Base-by-base conservation (phyloP, 2,888 invertebrate genomes). In the Siphonodentalium dalli region DNA sequence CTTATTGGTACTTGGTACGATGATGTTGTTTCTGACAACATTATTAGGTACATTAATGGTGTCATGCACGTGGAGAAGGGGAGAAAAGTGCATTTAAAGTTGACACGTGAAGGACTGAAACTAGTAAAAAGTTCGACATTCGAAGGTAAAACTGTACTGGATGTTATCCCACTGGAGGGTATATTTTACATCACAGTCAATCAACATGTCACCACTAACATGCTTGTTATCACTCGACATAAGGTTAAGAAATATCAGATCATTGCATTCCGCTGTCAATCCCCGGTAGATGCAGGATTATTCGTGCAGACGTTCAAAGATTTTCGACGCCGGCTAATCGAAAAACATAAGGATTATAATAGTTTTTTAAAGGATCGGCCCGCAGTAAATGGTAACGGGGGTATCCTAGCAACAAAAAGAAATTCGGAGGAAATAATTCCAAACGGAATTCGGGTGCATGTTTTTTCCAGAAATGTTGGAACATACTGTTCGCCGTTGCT, bases 111-210 rank as follows among this genome's bases (percentile, higher is more conserved):
- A 20, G 74, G 74, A 6, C 23, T 74, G 7, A 61, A 54, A 15
- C 46, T 65, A 15, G 41, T 60, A 2, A 65, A 61, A 26, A 48
- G 58, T 9, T 52, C 58, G 15, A 45, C 67, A 26, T 52, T 72
- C 7, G 58, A 63, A 37, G 59, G 64, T 11, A 65, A 61, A 47
- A 55, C 46, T 46, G 18, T 63, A 6, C 48, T 59, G 18, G 64
- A 68, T 21, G 55, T 45, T 24, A 58, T 64, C 28, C 60, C 68
- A 0, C 48, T 70, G 23, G 42, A 47, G 7, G 52, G 59, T 21
- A 58, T 74, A 7, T 63, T 64, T 34, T 63, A 68, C 37, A 61
- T 70, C 38, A 68, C 67, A 2, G 62, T 68, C 6, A 69, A 64
- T 48, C 65, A 65, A 37, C 57, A 61, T 20, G 52, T 61, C 39